These are phyloP conservation scores for Mythimna ferrago DNA, from an alignment of 2,888 invertebrate species.

Conservation along the genomic window DNA sequence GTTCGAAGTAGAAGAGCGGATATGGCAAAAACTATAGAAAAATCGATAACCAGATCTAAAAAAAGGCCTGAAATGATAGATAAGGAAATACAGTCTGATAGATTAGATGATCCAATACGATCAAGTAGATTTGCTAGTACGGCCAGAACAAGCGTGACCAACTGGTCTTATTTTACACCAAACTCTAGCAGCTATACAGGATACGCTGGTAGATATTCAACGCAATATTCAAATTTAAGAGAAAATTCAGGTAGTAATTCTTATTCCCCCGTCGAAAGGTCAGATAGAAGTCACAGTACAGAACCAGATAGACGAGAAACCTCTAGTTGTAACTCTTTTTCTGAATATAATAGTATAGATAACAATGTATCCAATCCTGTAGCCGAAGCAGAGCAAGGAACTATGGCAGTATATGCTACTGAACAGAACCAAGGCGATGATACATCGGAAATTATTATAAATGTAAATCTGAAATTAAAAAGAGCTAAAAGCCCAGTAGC, in stretches of 20 bases:
- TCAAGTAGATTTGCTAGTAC: conserved; percentile 91
- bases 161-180: conserved; percentile 92
- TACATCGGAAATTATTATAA: conserved; percentile 85
- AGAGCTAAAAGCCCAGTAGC: conserved; percentile 80
- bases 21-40: conserved; percentile 93
- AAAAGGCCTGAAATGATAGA: conserved; percentile 91
- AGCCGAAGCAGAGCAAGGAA: conserved; percentile 75
- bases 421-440: conserved; percentile 84
- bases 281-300: conserved; percentile 82
- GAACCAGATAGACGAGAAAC: conserved; percentile 80
- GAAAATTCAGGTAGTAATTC: conserved; percentile 75
- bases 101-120: conserved; percentile 93
- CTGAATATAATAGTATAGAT: conserved; percentile 70
- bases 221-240: conserved; percentile 83
- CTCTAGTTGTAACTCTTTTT: conserved; percentile 64
- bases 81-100: conserved; percentile 94
- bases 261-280: conserved; percentile 75
- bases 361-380: conserved; percentile 64
- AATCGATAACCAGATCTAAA: conserved; percentile 91
- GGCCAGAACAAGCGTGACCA: conserved; percentile 91
- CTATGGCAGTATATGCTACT: conserved; percentile 68
- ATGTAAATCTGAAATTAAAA: conserved; percentile 86
- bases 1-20: conserved; percentile 93
- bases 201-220: conserved; percentile 87
- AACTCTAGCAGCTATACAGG: conserved; percentile 82